A percentile compares a stretch with the other conserved stretches of the same genome.
Conservation (phyloP, 1,140 invertebrate genomes). For the Drosophila repleta region DNA sequence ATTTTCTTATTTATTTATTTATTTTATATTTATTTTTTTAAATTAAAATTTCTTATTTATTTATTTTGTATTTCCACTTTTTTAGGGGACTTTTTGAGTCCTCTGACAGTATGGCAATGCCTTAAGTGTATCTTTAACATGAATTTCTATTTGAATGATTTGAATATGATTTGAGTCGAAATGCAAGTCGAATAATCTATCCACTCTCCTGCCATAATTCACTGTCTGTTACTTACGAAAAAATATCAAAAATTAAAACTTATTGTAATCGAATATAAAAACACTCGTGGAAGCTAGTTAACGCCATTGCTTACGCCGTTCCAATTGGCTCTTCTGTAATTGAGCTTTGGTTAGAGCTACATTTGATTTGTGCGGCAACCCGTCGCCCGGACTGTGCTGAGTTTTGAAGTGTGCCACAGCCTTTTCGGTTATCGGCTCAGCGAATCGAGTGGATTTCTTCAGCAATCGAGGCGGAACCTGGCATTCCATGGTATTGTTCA, state of each 20-base stretch:
- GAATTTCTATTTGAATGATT: background rate
- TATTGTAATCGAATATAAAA: background rate
- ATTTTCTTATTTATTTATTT: too few relatives aligned
- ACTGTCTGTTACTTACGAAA: background rate
- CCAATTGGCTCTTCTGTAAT: conserved; percentile 15
- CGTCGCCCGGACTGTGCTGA: background rate
- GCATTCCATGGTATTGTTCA: background rate
- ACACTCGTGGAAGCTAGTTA: background rate
- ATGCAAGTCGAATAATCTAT: background rate
- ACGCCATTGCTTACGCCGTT: conserved; percentile 32
- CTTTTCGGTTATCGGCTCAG: background rate
- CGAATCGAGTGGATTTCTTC: too few relatives aligned
- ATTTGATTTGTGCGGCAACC: background rate
- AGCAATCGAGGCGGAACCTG: background rate
- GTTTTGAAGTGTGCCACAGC: background rate
- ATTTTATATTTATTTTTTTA: too few relatives aligned
- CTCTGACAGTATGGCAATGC: background rate
- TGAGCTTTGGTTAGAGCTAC: conserved; percentile 15
- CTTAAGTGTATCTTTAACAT: too few relatives aligned
- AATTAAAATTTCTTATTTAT: too few relatives aligned
- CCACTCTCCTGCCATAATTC: background rate
- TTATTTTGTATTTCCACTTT: too few relatives aligned
- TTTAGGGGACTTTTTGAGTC: too few relatives aligned
- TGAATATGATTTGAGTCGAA: background rate
- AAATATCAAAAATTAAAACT: background rate